Base-by-base conservation (phyloP, 2,113 vertebrate genomes). In the Sorex fumeus region DNA sequence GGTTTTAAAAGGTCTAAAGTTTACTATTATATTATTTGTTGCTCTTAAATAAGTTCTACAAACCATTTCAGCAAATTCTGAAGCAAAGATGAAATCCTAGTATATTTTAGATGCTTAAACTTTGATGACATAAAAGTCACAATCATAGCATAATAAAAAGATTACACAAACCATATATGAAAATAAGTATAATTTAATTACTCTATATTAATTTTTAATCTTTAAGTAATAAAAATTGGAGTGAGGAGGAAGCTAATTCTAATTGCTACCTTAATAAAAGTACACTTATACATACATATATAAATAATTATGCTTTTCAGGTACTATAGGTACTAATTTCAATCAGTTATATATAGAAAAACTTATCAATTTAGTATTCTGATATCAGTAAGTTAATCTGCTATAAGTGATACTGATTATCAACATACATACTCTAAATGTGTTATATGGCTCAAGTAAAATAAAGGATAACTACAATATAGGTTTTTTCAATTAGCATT, bases 141-240 rank as follows among this genome's bases (percentile, higher is more conserved):
- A 89, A 82, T 21, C 85, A 69, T 40, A 90, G 91, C 84, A 60
- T 60, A 21, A 60, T 60, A 87, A 85, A 89, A 94, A 50, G 43
- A 32, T 76, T 70, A 95, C n/a, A 81, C 25, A 93, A 89, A 34
- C 34, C 76, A 69, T 3, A 93, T 9, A 78, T 86, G 40, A 87
- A 93, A 93, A 82, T 32, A 91, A 76, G 18, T 50, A 88, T 43
- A 83, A 80, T 67, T 84, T 90, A 87, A 82, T 94, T 87, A 83
- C 5, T 79, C 25, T 88, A 71, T 64, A 81, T 64, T 64, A 74
- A 85, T 88, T 93, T 90, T 85, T 53, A 76, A 92, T 83, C 9
- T 72, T 34, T 78, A 92, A 76, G 45, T 67, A 28, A 86, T 88
- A 64, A 78, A 87, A 8, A 81, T 84, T n/a, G 84, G 19, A 89